These are phyloP conservation scores for Pammene fasciana DNA, from an alignment of 2,888 invertebrate species.

Conservation along the genomic window DNA sequence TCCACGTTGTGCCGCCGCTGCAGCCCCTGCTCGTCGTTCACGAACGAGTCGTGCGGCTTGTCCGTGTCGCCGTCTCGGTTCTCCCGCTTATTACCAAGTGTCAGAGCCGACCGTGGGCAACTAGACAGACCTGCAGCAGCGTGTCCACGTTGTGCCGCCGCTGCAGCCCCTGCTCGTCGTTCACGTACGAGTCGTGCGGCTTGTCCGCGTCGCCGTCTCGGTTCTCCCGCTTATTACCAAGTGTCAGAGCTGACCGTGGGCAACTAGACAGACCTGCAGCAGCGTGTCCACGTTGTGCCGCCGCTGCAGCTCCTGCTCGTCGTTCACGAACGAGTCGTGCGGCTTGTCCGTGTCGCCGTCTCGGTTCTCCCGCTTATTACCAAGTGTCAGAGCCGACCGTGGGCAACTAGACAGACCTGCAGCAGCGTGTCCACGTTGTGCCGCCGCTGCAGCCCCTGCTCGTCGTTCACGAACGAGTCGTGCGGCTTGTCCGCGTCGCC, in stretches of 20 bases:
- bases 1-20: slow-evolving; percentile 87
- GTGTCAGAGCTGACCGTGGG: too few species aligned
- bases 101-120: slow-evolving; percentile 84
- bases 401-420: not conserved
- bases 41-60: slow-evolving; percentile 83
- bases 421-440: slow-evolving; percentile 2
- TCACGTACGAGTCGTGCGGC: not conserved
- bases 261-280: slow-evolving; percentile 85
- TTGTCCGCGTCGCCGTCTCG: too few species aligned
- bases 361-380: slow-evolving; percentile 85
- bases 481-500: not conserved
- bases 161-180: not conserved
- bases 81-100: too few species aligned
- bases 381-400: slow-evolving; percentile 75
- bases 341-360: slow-evolving; percentile 59
- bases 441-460: slow-evolving; percentile 6
- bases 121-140: too few species aligned
- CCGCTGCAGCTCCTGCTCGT: slow-evolving; percentile 4
- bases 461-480: not conserved
- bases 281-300: not conserved
- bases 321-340: not conserved
- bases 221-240: too few species aligned
- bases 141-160: too few species aligned
- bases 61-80: slow-evolving; percentile 85
- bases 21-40: slow-evolving; percentile 89